Conservation (phyloP, 1,140 invertebrate species). For the Halesus radiatus region DNA sequence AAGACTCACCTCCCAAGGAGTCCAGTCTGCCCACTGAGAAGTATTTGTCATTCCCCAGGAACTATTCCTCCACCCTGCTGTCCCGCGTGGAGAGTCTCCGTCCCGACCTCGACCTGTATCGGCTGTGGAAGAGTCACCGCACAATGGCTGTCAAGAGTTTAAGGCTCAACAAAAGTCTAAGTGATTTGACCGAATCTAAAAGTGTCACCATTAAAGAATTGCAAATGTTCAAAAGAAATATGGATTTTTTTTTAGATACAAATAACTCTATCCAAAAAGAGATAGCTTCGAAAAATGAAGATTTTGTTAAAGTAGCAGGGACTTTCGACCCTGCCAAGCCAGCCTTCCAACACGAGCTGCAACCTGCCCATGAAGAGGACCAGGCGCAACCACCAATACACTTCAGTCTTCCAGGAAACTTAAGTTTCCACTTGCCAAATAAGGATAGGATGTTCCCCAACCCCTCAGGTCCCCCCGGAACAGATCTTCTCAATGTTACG, state of each 20-base stretch:
- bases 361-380: neutral
- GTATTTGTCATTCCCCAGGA: constrained; percentile 45
- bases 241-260: constrained; percentile 54
- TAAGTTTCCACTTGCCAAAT: constrained; percentile 18
- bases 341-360: neutral
- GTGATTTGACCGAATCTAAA: constrained; percentile 36
- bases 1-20: constrained; percentile 46
- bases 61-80: constrained; percentile 32
- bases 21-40: constrained; percentile 51
- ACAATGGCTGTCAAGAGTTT: constrained; percentile 45
- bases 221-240: constrained; percentile 38
- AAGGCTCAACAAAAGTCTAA: constrained; percentile 46
- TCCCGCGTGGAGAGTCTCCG: constrained; percentile 32
- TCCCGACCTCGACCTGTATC: constrained; percentile 48
- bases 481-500: constrained; percentile 18
- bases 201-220: constrained; percentile 42
- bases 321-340: neutral
- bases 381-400: neutral
- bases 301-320: neutral
- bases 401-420: constrained; percentile 28
- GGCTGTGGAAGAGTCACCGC: constrained; percentile 44
- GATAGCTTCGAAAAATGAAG: neutral
- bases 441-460: constrained; percentile 6
- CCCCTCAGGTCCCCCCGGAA: neutral
- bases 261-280: constrained; percentile 7